A percentile compares a stretch with the other conserved stretches of the same genome.
Conservation (phyloP, 2,888 invertebrate genomes). For the Aromia moschata region DNA sequence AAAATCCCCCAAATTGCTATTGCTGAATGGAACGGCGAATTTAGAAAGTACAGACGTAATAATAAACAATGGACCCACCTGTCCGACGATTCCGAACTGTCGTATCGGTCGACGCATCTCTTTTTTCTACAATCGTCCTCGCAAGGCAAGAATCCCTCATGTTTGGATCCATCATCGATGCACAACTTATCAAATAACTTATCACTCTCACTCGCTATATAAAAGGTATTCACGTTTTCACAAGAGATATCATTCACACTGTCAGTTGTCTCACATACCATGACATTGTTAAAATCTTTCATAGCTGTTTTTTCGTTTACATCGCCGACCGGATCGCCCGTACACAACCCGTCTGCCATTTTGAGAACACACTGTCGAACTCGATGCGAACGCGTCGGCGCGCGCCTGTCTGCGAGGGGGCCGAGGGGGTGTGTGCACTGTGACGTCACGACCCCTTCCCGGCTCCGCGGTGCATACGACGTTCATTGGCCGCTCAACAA, state of each 20-base stretch:
- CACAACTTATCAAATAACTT: slow-evolving; percentile 59
- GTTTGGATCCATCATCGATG: slow-evolving; percentile 45
- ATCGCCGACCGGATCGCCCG: slow-evolving; percentile 70
- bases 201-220: slow-evolving; percentile 59
- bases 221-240: slow-evolving; percentile 66
- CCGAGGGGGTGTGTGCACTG: slow-evolving; percentile 44
- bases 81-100: slow-evolving; percentile 94
- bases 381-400: slow-evolving; percentile 38
- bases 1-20: slow-evolving; percentile 35
- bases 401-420: slow-evolving; percentile 30
- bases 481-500: slow-evolving; percentile 64
- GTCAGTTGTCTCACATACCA: slow-evolving; percentile 59
- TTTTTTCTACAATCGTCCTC: slow-evolving; percentile 74
- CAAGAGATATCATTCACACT: slow-evolving; percentile 66
- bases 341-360: slow-evolving; percentile 84
- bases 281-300: slow-evolving; percentile 66
- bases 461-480: slow-evolving; percentile 53
- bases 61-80: slow-evolving; percentile 68
- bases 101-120: slow-evolving; percentile 90
- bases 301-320: slow-evolving; percentile 68
- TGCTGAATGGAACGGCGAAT: slow-evolving; percentile 33
- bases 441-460: slow-evolving; percentile 56
- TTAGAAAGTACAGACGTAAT: slow-evolving; percentile 28
- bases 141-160: slow-evolving; percentile 55
- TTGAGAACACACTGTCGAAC: slow-evolving; percentile 73